These are phyloP conservation scores for Osmerus mordax DNA, from an alignment of 2,113 vertebrate genomes.

Conservation along the genomic window DNA sequence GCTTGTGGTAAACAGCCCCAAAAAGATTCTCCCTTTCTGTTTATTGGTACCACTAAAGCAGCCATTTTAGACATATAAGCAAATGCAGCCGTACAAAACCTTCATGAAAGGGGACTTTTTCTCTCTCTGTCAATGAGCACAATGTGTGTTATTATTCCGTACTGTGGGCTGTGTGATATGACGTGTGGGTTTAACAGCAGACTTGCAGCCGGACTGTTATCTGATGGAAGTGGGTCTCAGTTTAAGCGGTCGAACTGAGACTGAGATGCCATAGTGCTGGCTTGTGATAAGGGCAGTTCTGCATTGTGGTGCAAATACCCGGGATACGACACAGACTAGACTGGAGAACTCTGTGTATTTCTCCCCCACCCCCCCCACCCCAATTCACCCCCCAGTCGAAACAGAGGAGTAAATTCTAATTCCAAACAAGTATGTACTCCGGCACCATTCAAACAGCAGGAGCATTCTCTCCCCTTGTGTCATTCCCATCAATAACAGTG, in stretches of 20 bases:
- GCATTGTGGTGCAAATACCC: slow-evolving; percentile 18
- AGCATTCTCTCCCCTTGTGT: slow-evolving; percentile 3
- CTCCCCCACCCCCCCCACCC: not conserved
- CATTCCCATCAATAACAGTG: slow-evolving; percentile 3
- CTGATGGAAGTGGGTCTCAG: slow-evolving; percentile 46
- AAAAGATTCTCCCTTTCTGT: slow-evolving; percentile 19
- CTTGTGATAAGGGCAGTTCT: slow-evolving; percentile 46
- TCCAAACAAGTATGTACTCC: slow-evolving; percentile 13
- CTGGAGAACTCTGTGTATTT: not conserved
- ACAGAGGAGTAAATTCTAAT: slow-evolving; percentile 23
- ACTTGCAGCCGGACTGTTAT: slow-evolving; percentile 42
- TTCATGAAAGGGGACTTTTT: slow-evolving; percentile 33
- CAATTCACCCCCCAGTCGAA: not conserved
- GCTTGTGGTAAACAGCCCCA: slow-evolving; percentile 27
- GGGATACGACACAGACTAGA: slow-evolving; percentile 18
- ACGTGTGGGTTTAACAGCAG: slow-evolving; percentile 48
- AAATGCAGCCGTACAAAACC: slow-evolving; percentile 26
- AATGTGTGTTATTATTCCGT: slow-evolving; percentile 49
- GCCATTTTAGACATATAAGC: slow-evolving; percentile 11
- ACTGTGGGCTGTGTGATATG: slow-evolving; percentile 49
- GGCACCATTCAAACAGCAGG: not conserved
- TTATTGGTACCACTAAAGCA: slow-evolving; percentile 5
- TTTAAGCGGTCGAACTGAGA: slow-evolving; percentile 38
- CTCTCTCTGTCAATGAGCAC: slow-evolving; percentile 13
- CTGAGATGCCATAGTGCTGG: slow-evolving; percentile 15